Evolutionary conservation across 2,113 vertebrate genomes (phyloP).

Genomic region (Tachuris rubrigastra): DNA sequence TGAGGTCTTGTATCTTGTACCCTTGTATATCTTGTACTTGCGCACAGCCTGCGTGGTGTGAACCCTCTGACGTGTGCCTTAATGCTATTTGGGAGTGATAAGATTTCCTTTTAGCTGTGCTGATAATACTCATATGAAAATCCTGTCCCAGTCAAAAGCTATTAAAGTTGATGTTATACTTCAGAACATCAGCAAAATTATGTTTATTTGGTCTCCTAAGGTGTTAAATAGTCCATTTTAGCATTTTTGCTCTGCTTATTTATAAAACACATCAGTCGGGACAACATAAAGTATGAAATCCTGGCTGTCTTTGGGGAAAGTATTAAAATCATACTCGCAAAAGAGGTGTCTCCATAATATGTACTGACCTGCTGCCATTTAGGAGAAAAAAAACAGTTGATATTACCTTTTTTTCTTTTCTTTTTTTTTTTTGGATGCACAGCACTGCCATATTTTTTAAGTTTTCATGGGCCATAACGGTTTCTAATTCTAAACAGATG

Average conservation of each 20-base stretch:
- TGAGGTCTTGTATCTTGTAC: background rate
- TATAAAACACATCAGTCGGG: background rate
- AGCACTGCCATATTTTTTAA: background rate
- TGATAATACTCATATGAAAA: background rate
- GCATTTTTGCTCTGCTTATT: background rate
- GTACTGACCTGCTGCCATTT: background rate
- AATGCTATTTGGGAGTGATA: background rate
- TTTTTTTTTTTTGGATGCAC: background rate
- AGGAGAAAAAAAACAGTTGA: background rate
- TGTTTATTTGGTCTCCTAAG: background rate
- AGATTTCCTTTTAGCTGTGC: constrained; percentile 13
- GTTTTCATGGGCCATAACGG: background rate
- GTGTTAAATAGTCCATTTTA: background rate
- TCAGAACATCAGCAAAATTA: background rate
- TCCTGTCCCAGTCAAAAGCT: background rate
- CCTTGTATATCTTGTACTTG: constrained; percentile 1
- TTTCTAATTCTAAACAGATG: background rate
- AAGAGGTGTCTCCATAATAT: background rate
- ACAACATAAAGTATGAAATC: background rate
- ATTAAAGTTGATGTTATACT: background rate
- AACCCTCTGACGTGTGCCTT: background rate
- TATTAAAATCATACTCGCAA: background rate
- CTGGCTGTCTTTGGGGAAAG: background rate
- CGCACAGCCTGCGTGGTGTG: background rate
- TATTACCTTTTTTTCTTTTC: background rate